Base-by-base conservation (phyloP, 2,113 vertebrate genomes). In the Otolemur garnettii region DNA sequence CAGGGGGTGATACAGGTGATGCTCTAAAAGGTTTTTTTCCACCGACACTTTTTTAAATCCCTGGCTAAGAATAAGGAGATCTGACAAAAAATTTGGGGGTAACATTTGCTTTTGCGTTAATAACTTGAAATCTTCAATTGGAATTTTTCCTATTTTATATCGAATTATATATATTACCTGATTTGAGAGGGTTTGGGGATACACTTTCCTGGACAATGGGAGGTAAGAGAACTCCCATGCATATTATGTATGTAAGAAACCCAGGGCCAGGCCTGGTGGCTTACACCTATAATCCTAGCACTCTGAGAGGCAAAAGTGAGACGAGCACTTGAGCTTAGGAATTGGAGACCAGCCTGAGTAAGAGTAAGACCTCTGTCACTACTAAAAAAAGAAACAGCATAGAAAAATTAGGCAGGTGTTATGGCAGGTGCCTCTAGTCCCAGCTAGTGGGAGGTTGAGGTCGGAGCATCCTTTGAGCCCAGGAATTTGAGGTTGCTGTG, bases 91-190 rank as follows among this genome's bases (percentile, higher is more conserved):
- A n/a, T 45, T 81, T 86, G 24, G 74, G 11, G 7, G 28, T 38
- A 68, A 72, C 24, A 50, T 71, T 78, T 97, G 50, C n/a, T 88
- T 91, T 74, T 71, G 57, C 2, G 42, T 62, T 68, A 72, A 79
- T 10, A 60, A 77, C 45, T 94, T 87, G 83, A 71, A 88, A 85
- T 60, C 38, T 78, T 19, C 55, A 62, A 1, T 33, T 90, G 7
- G 89, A 68, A 79, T 11, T 77, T 87, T 79, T 83, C 24, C 24
- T 53, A 0, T 59, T 19, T 60, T 21, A 77, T 45, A 50, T 18
- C 26, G 12, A 81, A 59, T 38, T 88, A 66, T 30, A 50, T 45
- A 53, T 59, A 55, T 72, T 38, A 57, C 57, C 38, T 93, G 38
- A 17, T 84, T 91, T 68, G 50, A 19, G 17, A 21, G 33, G 55